Evolutionary conservation across 2,797 vertebrate genomes (phyloP).

Genomic region (Tachyglossus aculeatus): DNA sequence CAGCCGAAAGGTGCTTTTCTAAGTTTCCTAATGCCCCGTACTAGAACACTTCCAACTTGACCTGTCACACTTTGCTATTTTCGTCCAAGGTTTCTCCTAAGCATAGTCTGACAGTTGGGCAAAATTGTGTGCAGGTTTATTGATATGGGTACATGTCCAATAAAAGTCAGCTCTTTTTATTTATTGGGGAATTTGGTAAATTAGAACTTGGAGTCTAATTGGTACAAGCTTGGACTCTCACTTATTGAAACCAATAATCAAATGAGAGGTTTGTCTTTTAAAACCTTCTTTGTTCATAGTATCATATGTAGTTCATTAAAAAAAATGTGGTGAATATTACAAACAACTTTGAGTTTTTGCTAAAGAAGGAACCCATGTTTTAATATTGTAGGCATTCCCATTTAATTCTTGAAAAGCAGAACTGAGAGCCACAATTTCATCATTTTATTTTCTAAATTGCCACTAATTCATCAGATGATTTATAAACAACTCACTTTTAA

Average conservation of each 20-base stretch:
- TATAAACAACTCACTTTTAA: no score
- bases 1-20: slow-evolving; percentile 38
- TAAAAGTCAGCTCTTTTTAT: slow-evolving; percentile 48
- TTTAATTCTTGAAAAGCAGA: no score
- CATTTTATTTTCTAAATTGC: no score
- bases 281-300: slow-evolving; percentile 10
- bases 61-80: slow-evolving; percentile 64
- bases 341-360: no score
- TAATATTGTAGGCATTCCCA: no score
- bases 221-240: neutral
- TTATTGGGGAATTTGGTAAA: slow-evolving; percentile 26
- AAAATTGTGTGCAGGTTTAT: slow-evolving; percentile 55
- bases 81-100: slow-evolving; percentile 58
- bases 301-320: neutral
- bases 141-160: slow-evolving; percentile 56
- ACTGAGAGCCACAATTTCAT: no score
- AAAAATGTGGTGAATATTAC: slow-evolving; percentile 12
- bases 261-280: slow-evolving; percentile 13
- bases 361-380: no score
- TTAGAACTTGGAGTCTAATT: neutral
- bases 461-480: no score
- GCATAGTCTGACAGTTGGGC: slow-evolving; percentile 54
- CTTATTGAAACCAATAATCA: no score
- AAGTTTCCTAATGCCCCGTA: slow-evolving; percentile 28
- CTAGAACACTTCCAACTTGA: slow-evolving; percentile 52